Evolutionary conservation across 2,113 vertebrate genomes (phyloP).

Genomic region (Egretta garzetta): DNA sequence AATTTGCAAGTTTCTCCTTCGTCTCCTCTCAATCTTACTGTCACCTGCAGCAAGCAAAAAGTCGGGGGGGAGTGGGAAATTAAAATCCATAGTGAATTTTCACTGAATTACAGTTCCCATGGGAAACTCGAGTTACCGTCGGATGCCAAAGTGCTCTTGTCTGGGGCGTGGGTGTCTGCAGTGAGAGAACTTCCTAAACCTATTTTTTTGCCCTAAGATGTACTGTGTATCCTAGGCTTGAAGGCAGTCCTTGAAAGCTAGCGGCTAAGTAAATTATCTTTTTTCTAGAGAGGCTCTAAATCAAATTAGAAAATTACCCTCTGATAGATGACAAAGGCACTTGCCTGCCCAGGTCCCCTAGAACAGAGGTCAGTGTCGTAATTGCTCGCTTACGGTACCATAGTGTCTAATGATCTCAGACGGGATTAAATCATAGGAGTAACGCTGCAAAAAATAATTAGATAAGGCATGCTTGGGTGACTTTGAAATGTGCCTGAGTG

Average conservation of each 20-base stretch:
- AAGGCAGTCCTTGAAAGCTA: conserved; percentile 9
- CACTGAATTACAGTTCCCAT: neutral
- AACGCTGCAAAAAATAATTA: neutral
- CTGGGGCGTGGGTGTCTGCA: neutral
- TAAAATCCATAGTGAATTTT: neutral
- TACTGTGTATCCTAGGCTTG: neutral
- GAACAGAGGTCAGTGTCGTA: neutral
- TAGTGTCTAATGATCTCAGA: neutral
- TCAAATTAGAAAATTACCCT: neutral
- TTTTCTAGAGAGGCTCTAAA: conserved; percentile 14
- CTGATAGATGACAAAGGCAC: neutral
- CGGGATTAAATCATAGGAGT: conserved; percentile 31
- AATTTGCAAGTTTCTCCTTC: neutral
- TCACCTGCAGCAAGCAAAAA: neutral
- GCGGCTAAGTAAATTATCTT: neutral
- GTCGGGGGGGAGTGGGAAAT: no score
- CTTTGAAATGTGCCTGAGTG: neutral
- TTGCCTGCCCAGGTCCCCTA: neutral
- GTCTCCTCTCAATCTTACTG: neutral
- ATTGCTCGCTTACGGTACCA: neutral
- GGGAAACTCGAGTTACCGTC: neutral
- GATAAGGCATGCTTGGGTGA: neutral
- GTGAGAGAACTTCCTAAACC: neutral
- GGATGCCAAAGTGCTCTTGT: neutral
- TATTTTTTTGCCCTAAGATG: neutral